Conservation (phyloP, 2,113 vertebrate species). For the Ceyx melanurus region DNA sequence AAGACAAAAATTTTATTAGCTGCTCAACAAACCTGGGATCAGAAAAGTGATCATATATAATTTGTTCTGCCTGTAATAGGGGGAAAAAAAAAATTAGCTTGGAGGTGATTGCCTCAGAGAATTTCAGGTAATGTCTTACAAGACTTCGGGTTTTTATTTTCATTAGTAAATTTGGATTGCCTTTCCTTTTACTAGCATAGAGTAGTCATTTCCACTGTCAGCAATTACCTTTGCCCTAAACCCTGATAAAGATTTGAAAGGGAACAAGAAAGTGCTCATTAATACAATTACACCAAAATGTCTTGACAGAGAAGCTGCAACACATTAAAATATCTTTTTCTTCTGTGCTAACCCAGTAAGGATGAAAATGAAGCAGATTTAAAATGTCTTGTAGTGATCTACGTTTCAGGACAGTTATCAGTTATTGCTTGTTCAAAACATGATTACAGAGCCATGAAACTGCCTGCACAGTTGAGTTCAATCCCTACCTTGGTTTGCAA, state of each 20-base stretch:
- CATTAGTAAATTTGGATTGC: background rate
- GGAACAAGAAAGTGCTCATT: background rate
- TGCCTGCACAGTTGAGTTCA: accelerated
- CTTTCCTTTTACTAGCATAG: background rate
- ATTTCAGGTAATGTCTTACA: background rate
- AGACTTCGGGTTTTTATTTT: background rate
- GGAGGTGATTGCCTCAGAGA: background rate
- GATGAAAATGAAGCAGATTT: background rate
- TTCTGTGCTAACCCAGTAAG: background rate
- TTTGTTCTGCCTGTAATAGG: constrained; percentile 85
- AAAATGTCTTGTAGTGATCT: background rate
- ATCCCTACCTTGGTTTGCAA: background rate
- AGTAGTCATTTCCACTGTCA: background rate
- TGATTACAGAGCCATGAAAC: background rate
- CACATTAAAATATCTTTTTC: background rate
- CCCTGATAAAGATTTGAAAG: background rate
- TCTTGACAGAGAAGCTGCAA: background rate
- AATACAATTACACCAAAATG: background rate
- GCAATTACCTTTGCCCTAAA: background rate
- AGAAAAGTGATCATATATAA: constrained; percentile 95
- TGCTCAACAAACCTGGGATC: constrained; percentile 92
- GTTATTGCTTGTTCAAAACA: background rate
- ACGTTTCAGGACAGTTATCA: background rate
- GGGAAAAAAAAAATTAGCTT: background rate
- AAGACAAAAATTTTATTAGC: constrained; percentile 93